Base-by-base conservation (phyloP, 2,888 invertebrate species). In the Eristalinus sepulchralis region DNA sequence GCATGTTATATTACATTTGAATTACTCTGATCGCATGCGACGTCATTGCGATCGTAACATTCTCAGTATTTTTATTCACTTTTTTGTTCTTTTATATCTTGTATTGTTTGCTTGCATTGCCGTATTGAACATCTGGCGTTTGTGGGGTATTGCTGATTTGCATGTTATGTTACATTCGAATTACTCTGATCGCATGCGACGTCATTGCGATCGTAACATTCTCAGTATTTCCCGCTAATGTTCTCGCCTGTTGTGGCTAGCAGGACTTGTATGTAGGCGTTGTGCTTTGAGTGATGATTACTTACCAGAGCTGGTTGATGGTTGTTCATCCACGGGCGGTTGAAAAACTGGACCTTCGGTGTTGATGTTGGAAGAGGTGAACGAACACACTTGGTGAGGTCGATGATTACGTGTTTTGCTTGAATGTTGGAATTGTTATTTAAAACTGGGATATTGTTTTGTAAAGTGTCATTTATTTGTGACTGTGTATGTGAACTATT, bases 251-350 rank as follows among this genome's bases (percentile, higher is more conserved):
- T 55, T 55, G 63, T 70, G 10, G 68, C 70, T 20, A 78, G 39
- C n/a, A 78, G 63, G 47, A 78, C 63, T 34, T 70, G 77, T 5
- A 70, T 78, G n/a, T 63, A 63, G 13, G 17, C 22, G 27, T 75
- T 17, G 9, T 36, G 34, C 20, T 17, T 57, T 0, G 66, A 57
- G 59, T 75, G 75, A 20, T 31, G 47, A 47, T 17, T 66, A 17
- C 59, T 27, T 13, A 59, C 27, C 59, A 11, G 59, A 59, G 27
- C 59, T 59, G 22, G 13, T 59, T 24, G 59, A 27, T 10, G 24
- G 27, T 24, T 59, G 24, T 59, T 59, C 59, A 5, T 59, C 20
- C 2, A n/a, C n/a, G 22, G n/a, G 4, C 2, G 59, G 13, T 9
- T 22, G 22, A 13, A 24, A 3, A 24, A 11, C 24, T 27, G 57